Conservation (phyloP, 2,113 vertebrate genomes). For the Hippocampus guttulatus region DNA sequence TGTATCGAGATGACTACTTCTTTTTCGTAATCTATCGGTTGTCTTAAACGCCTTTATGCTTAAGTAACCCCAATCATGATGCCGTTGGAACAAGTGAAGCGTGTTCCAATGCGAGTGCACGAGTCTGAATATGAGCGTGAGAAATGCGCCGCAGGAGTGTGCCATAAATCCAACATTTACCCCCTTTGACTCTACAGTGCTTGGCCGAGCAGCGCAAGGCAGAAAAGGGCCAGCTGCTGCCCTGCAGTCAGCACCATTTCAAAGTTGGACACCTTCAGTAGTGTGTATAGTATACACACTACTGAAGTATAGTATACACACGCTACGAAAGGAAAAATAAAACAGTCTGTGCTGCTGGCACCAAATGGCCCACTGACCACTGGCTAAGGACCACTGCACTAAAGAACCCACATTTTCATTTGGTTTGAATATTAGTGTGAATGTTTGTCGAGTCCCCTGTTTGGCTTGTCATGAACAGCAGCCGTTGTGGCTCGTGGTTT, state of each 20-base stretch:
- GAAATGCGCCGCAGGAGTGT: not conserved
- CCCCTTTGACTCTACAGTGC: not conserved
- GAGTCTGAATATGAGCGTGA: not conserved
- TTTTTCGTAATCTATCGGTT: not conserved
- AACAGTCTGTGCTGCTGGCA: no score
- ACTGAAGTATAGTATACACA: no score
- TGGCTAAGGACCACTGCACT: no score
- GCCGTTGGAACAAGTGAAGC: slow-evolving; percentile 5
- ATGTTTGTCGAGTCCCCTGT: no score
- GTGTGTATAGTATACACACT: no score
- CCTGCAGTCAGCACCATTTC: slow-evolving; percentile 20
- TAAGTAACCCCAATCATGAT: not conserved
- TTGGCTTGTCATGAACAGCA: no score
- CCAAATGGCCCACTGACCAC: no score
- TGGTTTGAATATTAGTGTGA: no score
- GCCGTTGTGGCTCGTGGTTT: no score
- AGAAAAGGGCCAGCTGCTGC: slow-evolving; percentile 36
- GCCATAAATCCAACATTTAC: not conserved
- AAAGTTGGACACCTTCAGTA: not conserved
- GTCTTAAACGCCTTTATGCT: not conserved
- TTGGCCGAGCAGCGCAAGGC: not conserved
- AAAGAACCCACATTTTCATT: no score
- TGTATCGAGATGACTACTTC: slow-evolving; percentile 37
- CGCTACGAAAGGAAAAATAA: no score
- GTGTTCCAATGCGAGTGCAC: not conserved